Conservation (phyloP, 2,113 vertebrate species). For the Tragelaphus scriptus region DNA sequence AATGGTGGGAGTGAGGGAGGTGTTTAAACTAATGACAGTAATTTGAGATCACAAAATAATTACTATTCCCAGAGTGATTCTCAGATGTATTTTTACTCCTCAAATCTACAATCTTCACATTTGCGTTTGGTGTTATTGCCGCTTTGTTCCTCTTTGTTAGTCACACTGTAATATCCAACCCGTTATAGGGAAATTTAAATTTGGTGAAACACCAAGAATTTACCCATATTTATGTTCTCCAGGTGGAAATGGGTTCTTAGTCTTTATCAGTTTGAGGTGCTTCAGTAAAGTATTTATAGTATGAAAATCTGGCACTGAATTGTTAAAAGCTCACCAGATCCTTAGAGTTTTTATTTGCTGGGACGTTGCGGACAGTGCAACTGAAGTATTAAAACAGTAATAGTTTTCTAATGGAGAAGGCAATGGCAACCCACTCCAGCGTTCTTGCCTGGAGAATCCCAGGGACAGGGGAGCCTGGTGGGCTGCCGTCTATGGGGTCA, state of each 20-base stretch:
- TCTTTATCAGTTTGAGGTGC: background rate
- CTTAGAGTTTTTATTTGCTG: background rate
- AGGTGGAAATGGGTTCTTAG: background rate
- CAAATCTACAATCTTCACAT: background rate
- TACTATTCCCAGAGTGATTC: background rate
- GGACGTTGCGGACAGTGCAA: background rate
- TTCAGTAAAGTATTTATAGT: background rate
- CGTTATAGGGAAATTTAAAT: background rate
- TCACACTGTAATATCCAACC: background rate
- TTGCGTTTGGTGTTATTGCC: background rate
- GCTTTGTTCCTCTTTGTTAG: background rate
- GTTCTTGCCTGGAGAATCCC: too few relatives aligned
- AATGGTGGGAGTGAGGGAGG: background rate
- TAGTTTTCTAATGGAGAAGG: background rate
- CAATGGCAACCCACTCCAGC: too few relatives aligned
- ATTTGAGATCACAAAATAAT: constrained; percentile 31
- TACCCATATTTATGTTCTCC: background rate
- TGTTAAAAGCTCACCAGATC: background rate
- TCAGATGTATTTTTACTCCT: background rate
- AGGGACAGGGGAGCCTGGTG: too few relatives aligned
- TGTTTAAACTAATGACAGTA: background rate
- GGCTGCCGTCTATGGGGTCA: too few relatives aligned
- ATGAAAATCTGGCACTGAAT: background rate
- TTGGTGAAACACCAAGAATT: background rate
- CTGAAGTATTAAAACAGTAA: background rate